Evolutionary conservation across 2,888 invertebrate species (phyloP).

Genomic region (Diplazon laetatorius): DNA sequence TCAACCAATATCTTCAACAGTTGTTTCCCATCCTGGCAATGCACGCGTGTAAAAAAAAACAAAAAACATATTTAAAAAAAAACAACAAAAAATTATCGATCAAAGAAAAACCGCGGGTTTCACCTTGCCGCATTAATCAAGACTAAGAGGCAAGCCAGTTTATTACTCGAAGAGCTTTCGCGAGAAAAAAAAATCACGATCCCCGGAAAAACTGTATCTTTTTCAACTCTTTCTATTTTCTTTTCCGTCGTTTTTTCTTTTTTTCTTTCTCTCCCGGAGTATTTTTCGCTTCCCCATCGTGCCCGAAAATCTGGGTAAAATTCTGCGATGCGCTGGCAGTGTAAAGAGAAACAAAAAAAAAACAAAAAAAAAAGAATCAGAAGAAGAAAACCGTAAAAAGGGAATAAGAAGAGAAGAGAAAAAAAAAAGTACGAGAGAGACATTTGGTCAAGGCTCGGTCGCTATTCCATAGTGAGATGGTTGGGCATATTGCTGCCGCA

Average conservation of each 20-base stretch:
- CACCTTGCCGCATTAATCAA: constrained; percentile 8
- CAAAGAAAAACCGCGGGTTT: not conserved
- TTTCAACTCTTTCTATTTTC: not conserved
- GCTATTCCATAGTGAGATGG: constrained; percentile 34
- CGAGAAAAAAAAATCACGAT: constrained; percentile 21
- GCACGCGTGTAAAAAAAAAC: no score
- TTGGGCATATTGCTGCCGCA: constrained; percentile 66
- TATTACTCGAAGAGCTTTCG: constrained; percentile 33
- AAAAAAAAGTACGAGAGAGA: constrained; percentile 30
- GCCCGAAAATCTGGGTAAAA: constrained; percentile 15
- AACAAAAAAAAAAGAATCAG: constrained; percentile 1
- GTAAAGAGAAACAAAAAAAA: constrained; percentile 27
- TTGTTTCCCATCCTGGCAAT: no score
- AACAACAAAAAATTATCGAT: not conserved
- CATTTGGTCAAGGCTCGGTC: constrained; percentile 41
- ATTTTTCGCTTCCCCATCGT: not conserved
- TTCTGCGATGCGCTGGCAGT: constrained; percentile 35
- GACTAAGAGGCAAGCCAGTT: constrained; percentile 29
- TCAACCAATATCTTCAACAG: no score
- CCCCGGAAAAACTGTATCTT: constrained; percentile 6
- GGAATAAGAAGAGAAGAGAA: no score
- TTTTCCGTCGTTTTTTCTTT: constrained; percentile 5
- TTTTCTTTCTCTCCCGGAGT: no score
- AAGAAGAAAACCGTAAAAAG: no score
- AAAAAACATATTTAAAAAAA: no score